Base-by-base conservation (phyloP, 2,888 invertebrate species). In the Diadromus collaris region DNA sequence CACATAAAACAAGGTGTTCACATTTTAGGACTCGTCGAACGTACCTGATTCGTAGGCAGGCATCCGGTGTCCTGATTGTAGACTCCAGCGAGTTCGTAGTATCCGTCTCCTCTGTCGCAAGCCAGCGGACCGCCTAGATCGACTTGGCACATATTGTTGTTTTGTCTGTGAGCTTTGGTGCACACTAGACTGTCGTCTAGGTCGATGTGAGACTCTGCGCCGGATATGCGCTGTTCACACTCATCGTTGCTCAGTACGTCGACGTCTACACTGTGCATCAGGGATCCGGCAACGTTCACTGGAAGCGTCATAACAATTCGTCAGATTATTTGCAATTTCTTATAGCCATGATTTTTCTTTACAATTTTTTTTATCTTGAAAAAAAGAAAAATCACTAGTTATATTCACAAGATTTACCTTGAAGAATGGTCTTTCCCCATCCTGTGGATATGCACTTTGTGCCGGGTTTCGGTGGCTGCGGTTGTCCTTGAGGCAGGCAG, bases 111-210 rank as follows among this genome's bases (percentile, higher is more conserved):
- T 10, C 93, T 93, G 13, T 95, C 94, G 88, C 97, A 97, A 6
- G 96, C 96, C 63, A 97, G 91, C 0, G 96, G 97, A 83, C 96
- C 95, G 63, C 97, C 97, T 69, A 94, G 93, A 88, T 97, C 97
- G 7, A 95, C 96, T 91, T 94, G 94, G 92, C 97, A 97, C 74
- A 96, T 93, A 85, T 96, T 96, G 83, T 94, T 93, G 44, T 92
- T 91, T 24, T 94, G 93, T 88, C 93, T 92, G 61, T 92, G 92
- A 0, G 94, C 93, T 75, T 92, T 92, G 54, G 94, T 95, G 85
- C 97, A 97, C 0, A 95, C 93, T 86, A 95, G 94, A 81, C 94
- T 94, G 32, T 94, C 93, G 79, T 94, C 93, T 65, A 94, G 91
- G 32, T 93, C 90, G 0, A 94, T 91, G 51, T 93, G 91, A 76